Evolutionary conservation across 2,797 vertebrate species (phyloP), one percentile per base, ranked within the genome.

Genomic region (Acipenser oxyrinchus): DNA sequence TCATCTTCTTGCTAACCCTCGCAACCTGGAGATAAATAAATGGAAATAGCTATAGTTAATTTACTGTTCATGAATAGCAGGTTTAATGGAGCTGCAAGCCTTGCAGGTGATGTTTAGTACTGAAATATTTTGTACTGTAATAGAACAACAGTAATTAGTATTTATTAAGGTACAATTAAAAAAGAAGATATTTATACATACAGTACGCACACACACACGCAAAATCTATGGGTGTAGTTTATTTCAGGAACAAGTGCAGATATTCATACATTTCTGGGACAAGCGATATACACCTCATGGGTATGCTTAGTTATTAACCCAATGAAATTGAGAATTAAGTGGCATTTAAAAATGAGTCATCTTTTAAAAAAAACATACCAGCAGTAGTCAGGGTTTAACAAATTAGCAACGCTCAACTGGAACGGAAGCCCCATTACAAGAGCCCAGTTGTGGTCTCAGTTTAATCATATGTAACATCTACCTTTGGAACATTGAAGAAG

Each of bases 341-440:
- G 79, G 78, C 78, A 71, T 82, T 87, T 79, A 82, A 75, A 79
- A 85, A 86, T 82, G 83, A 87, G 83, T 83, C 79, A 78, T 70
- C 76, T 69, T 76, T 74, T 74, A 72, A 68, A 60, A 66, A 59
- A 18, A 74, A 71, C 85, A 82, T 85, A 66, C 69, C 76, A 73
- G 69, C 75, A 68, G 80, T 79, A 81, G 83, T 79, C 80, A 57
- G 77, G 81, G 76, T 88, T 88, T 86, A 84, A 83, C 81, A 89
- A 87, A 90, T 90, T 90, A 88, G 84, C 87, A 86, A 87, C 84
- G 87, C 86, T 87, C 84, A 84, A 90, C 82, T 86, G 87, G 84
- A 89, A 89, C 87, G 87, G 89, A 90, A 90, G 83, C 87, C 74
- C 76, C 87, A 76, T 77, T 81, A 83, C 72, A 87, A 76, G 89